These are phyloP conservation scores for Chauna torquata DNA, from an alignment of 2,113 vertebrate species.

Conservation along the genomic window DNA sequence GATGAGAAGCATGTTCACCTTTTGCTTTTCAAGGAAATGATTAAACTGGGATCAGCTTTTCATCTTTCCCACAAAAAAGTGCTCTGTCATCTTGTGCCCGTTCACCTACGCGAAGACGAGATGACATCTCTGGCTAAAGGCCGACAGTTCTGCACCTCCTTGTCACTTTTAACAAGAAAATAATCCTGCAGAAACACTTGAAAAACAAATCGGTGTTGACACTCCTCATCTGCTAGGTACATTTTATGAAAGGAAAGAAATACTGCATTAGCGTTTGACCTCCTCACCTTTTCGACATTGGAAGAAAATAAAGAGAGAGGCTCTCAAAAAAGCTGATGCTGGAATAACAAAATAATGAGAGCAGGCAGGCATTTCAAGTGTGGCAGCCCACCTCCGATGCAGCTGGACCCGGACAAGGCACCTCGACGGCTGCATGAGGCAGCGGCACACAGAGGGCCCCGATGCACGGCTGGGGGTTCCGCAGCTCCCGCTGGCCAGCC, in stretches of 20 bases:
- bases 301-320: conserved; percentile 23
- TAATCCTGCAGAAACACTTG: conserved; percentile 60
- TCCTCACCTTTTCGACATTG: conserved; percentile 33
- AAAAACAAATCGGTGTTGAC: conserved; percentile 68
- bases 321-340: conserved; percentile 22
- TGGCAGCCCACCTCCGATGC: background rate
- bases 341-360: background rate
- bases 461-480: too few relatives aligned
- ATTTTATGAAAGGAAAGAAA: conserved; percentile 20
- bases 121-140: conserved; percentile 60
- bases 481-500: too few relatives aligned
- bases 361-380: background rate
- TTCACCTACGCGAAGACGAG: conserved; percentile 52
- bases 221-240: conserved; percentile 64
- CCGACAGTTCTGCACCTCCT: conserved; percentile 52
- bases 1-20: background rate
- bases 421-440: background rate
- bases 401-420: too few relatives aligned
- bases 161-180: conserved; percentile 72
- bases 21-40: conserved; percentile 16
- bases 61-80: conserved; percentile 38
- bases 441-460: background rate
- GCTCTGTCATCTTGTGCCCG: background rate
- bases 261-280: conserved; percentile 58
- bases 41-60: conserved; percentile 14